Percentiles rank a stretch among this genome's conserved stretches.
These are phyloP conservation scores for Oceanodroma tethys DNA, from an alignment of 2,113 vertebrate species.

Conservation along the genomic window DNA sequence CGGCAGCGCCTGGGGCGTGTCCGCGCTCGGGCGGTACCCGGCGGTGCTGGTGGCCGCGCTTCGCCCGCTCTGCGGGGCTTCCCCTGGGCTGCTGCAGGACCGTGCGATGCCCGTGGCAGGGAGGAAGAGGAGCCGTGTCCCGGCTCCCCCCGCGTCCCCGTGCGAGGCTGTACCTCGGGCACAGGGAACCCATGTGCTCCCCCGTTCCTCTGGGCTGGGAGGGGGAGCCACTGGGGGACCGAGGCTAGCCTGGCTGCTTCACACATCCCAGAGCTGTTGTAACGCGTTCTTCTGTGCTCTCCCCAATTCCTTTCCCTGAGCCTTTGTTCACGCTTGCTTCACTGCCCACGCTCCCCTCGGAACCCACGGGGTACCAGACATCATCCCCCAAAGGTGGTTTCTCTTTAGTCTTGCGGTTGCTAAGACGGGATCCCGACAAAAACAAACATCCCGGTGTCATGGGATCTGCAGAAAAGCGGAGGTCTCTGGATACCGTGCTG, in stretches of 20 bases:
- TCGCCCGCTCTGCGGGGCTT: neutral
- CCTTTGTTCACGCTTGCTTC: neutral
- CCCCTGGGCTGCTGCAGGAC: neutral
- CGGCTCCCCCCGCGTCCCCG: too few species aligned
- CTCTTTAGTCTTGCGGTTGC: rapidly evolving
- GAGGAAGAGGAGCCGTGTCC: too few species aligned
- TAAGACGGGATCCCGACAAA: rapidly evolving
- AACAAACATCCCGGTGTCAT: rapidly evolving
- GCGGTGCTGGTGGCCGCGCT: too few species aligned
- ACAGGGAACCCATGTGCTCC: too few species aligned
- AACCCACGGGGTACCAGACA: too few species aligned
- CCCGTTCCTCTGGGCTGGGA: too few species aligned
- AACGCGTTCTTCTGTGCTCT: neutral
- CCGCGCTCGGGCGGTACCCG: too few species aligned
- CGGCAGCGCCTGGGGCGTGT: too few species aligned
- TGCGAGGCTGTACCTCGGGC: too few species aligned
- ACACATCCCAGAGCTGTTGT: rapidly evolving
- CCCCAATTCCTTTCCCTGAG: neutral
- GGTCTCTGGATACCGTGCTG: neutral
- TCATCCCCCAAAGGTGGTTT: neutral
- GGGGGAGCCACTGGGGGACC: neutral
- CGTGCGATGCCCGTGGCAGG: neutral
- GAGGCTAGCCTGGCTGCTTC: too few species aligned
- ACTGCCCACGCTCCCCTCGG: neutral
- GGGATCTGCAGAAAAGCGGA: neutral